phyloP scores from a whole-genome alignment of 2,113 vertebrate species.

The Amblyopsis rosae region DNA sequence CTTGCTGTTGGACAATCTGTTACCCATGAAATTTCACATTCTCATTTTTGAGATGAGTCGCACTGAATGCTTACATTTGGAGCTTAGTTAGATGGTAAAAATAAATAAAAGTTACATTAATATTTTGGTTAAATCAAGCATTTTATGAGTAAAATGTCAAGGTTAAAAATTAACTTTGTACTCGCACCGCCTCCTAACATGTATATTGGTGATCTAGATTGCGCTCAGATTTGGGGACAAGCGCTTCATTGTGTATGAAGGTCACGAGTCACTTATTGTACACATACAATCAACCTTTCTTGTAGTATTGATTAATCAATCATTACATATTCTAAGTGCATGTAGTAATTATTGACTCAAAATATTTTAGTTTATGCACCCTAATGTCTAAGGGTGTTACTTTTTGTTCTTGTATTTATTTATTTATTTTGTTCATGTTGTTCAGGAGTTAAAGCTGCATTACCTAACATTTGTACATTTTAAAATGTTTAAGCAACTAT shows the following conservation, averaged over 20 bases:
- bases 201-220: conserved; percentile 27
- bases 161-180: conserved; percentile 3
- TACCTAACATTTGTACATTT: too few relatives aligned
- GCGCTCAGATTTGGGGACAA: conserved; percentile 52
- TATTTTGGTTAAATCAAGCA: neutral
- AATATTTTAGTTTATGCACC: too few relatives aligned
- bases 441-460: too few relatives aligned
- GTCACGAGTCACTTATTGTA: conserved; percentile 38
- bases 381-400: too few relatives aligned
- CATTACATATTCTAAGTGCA: neutral
- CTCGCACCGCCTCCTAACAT: conserved; percentile 1
- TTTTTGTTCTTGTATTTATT: too few relatives aligned
- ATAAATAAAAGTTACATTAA: neutral
- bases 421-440: too few relatives aligned
- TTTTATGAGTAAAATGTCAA: neutral
- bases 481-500: too few relatives aligned
- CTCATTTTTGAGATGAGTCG: too few relatives aligned
- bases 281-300: conserved; percentile 23
- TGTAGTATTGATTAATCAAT: conserved; percentile 55
- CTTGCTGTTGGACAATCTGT: too few relatives aligned
- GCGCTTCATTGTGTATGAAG: conserved; percentile 44
- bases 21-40: too few relatives aligned
- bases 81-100: neutral
- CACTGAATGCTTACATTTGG: too few relatives aligned
- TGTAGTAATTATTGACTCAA: too few relatives aligned